phyloP scores from a whole-genome alignment of 2,888 invertebrate species.

The Palloptera scutellata region DNA sequence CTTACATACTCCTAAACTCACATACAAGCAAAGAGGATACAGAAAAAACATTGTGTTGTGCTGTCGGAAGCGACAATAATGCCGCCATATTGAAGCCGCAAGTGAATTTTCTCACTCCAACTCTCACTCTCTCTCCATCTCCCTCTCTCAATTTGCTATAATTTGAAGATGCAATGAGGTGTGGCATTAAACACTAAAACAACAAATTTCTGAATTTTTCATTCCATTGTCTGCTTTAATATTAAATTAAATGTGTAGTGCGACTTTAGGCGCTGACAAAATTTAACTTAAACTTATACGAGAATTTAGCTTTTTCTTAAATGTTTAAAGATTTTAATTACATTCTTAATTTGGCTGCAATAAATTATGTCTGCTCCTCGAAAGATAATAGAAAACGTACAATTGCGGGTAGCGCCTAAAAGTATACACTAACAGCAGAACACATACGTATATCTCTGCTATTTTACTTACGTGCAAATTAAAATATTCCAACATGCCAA shows the following conservation, averaged over 20 bases:
- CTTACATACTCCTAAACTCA: background rate
- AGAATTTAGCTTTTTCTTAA: too few species aligned
- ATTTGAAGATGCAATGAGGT: too few species aligned
- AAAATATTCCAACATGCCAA: slow-evolving; percentile 29
- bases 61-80: slow-evolving; percentile 20
- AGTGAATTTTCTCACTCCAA: too few species aligned
- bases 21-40: background rate
- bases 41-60: slow-evolving; percentile 11
- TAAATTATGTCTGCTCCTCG: slow-evolving; percentile 25
- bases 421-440: slow-evolving; percentile 8
- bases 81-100: too few species aligned
- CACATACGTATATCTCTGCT: background rate
- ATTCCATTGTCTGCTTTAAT: too few species aligned
- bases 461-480: slow-evolving; percentile 14
- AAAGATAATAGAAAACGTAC: background rate
- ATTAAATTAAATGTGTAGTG: background rate
- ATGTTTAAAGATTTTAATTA: slow-evolving; percentile 26
- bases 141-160: too few species aligned
- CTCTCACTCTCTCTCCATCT: too few species aligned
- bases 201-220: slow-evolving; percentile 1
- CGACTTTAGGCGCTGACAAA: slow-evolving; percentile 16
- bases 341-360: slow-evolving; percentile 26
- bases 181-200: too few species aligned
- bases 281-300: background rate
- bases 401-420: slow-evolving; percentile 18